Evolutionary conservation across 2,888 invertebrate species (phyloP).

Genomic region (Timandra comae): DNA sequence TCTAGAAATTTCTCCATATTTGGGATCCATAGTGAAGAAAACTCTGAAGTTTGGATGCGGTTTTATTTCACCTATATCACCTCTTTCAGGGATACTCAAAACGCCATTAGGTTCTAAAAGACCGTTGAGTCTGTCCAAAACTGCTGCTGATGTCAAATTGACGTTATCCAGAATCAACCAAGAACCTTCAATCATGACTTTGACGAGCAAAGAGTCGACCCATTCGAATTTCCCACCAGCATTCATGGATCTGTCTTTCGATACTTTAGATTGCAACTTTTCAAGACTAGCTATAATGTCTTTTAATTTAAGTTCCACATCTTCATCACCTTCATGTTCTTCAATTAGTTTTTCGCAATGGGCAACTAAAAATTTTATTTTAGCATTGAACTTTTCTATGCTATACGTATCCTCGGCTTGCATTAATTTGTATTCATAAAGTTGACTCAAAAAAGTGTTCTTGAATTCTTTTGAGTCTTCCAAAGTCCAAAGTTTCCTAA

Average conservation of each 20-base stretch:
- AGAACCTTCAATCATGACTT: slow-evolving; percentile 87
- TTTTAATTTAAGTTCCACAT: slow-evolving; percentile 25
- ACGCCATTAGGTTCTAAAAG: slow-evolving; percentile 95
- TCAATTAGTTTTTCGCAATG: slow-evolving; percentile 43
- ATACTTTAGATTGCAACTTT: slow-evolving; percentile 56
- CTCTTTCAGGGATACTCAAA: slow-evolving; percentile 93
- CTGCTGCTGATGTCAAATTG: slow-evolving; percentile 96
- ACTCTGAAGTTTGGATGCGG: slow-evolving; percentile 95
- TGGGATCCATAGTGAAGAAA: slow-evolving; percentile 96
- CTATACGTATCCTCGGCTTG: slow-evolving; percentile 33
- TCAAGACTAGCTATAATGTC: slow-evolving; percentile 45
- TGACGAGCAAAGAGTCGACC: slow-evolving; percentile 92
- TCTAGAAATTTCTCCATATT: slow-evolving; percentile 95
- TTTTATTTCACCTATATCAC: slow-evolving; percentile 85
- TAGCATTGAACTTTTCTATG: slow-evolving; percentile 41
- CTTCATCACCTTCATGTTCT: slow-evolving; percentile 18
- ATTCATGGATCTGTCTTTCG: slow-evolving; percentile 79
- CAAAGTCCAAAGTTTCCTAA: slow-evolving; percentile 63
- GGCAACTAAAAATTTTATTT: slow-evolving; percentile 39
- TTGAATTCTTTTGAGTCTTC: slow-evolving; percentile 34
- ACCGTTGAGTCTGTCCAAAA: slow-evolving; percentile 96
- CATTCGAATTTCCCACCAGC: slow-evolving; percentile 95
- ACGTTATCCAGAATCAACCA: slow-evolving; percentile 95
- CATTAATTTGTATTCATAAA: slow-evolving; percentile 46
- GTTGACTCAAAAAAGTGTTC: slow-evolving; percentile 43